Evolutionary conservation across 2,888 invertebrate genomes (phyloP).

Genomic region (Athalia rosae): DNA sequence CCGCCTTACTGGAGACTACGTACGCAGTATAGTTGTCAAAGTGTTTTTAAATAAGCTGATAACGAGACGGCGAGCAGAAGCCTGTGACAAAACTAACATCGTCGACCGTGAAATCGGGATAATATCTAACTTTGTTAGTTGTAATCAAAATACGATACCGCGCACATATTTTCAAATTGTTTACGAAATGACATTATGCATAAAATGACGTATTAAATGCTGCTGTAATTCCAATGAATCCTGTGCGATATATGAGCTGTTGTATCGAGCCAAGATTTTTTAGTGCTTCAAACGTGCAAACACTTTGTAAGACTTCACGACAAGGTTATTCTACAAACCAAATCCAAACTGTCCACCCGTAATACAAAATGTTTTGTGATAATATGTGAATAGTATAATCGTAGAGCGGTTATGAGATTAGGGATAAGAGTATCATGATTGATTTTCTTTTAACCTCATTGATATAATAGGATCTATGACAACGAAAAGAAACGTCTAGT

Average conservation of each 20-base stretch:
- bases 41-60: constrained; percentile 51
- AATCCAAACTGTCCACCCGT: constrained; percentile 52
- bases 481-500: constrained; percentile 50
- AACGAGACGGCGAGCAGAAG: constrained; percentile 50
- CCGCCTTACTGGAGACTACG: constrained; percentile 44
- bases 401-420: constrained; percentile 58
- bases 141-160: background rate
- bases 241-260: constrained; percentile 21
- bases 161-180: background rate
- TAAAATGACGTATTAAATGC: constrained; percentile 1
- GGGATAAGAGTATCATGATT: constrained; percentile 22
- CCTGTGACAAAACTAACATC: constrained; percentile 37
- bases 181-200: background rate
- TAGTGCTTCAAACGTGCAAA: constrained; percentile 55
- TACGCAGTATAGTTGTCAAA: constrained; percentile 52
- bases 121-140: constrained; percentile 56
- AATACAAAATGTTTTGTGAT: constrained; percentile 63
- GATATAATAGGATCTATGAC: background rate
- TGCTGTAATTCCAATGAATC: constrained; percentile 19
- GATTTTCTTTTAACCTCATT: constrained; percentile 2
- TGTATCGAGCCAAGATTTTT: constrained; percentile 55
- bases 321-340: constrained; percentile 59
- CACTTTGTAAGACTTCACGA: constrained; percentile 61
- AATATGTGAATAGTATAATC: constrained; percentile 53
- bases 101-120: constrained; percentile 38